These are phyloP conservation scores for Oriolus oriolus DNA, from an alignment of 2,113 vertebrate species.

Conservation along the genomic window DNA sequence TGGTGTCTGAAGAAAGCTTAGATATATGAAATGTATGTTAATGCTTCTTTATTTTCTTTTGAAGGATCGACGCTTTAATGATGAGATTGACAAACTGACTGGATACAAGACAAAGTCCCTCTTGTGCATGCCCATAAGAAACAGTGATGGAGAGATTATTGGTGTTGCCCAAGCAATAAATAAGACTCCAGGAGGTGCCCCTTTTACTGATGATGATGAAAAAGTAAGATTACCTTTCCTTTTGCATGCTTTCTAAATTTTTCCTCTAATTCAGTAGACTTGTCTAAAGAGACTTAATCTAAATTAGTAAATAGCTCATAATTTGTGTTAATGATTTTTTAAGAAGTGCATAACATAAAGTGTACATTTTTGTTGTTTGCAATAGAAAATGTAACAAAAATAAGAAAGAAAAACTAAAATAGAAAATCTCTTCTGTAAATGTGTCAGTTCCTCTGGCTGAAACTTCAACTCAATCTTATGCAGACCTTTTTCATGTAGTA, in stretches of 20 bases:
- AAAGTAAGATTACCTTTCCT: constrained; percentile 78
- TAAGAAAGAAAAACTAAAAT: not conserved
- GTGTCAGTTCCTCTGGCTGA: not conserved
- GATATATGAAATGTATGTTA: not conserved
- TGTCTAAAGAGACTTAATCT: not conserved
- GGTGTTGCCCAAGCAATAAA: constrained; percentile 97
- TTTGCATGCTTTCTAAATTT: not conserved
- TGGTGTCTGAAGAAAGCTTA: not conserved
- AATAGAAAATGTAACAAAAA: not conserved
- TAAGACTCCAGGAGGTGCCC: constrained; percentile 87
- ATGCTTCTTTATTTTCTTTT: constrained; percentile 34
- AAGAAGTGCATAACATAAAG: not conserved
- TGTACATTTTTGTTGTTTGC: not conserved
- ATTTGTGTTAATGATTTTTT: not conserved
- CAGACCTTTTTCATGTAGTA: not conserved
- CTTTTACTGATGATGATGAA: constrained; percentile 95
- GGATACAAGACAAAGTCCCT: constrained; percentile 98
- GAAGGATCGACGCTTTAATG: constrained; percentile 95
- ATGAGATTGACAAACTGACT: constrained; percentile 97
- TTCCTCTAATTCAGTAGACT: not conserved
- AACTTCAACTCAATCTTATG: not conserved
- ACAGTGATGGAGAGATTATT: constrained; percentile 94
- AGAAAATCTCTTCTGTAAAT: not conserved
- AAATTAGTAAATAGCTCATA: not conserved
- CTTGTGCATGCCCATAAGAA: constrained; percentile 94